Evolutionary conservation across 2,797 vertebrate genomes (phyloP).

Genomic region (Falco rusticolus): DNA sequence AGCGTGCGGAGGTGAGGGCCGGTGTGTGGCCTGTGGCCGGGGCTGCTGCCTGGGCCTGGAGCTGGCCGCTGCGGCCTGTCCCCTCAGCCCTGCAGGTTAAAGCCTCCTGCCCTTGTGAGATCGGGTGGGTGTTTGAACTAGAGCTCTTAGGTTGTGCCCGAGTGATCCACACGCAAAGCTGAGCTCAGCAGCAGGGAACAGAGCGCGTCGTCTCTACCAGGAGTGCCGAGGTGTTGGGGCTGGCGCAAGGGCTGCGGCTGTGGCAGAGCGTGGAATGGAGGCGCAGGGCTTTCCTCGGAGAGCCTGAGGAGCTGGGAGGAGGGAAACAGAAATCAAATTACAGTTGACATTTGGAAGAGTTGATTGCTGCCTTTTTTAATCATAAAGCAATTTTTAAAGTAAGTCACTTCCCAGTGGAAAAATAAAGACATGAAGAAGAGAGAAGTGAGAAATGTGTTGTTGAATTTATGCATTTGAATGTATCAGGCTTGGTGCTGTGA

Average conservation of each 20-base stretch:
- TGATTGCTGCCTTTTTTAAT: slow-evolving; percentile 37
- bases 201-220: not conserved
- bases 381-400: slow-evolving; percentile 31
- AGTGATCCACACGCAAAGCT: not conserved
- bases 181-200: not conserved
- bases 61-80: not conserved
- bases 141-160: not conserved
- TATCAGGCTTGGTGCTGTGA: not conserved
- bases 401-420: slow-evolving; percentile 16
- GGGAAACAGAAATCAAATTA: slow-evolving; percentile 16
- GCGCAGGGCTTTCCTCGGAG: not conserved
- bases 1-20: accelerated
- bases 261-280: not conserved
- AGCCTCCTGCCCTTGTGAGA: not conserved
- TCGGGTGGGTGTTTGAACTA: not conserved
- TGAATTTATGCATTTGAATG: not conserved
- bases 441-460: not conserved
- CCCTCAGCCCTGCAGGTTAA: not conserved
- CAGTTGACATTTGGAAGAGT: slow-evolving; percentile 15
- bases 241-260: not conserved
- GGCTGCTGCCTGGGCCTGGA: not conserved
- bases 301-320: not conserved
- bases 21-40: not conserved
- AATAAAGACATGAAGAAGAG: not conserved
- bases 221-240: not conserved